Evolutionary conservation across 2,888 invertebrate genomes (phyloP), one percentile per base, ranked within the genome.

Genomic region (Chymomyza caudatula): DNA sequence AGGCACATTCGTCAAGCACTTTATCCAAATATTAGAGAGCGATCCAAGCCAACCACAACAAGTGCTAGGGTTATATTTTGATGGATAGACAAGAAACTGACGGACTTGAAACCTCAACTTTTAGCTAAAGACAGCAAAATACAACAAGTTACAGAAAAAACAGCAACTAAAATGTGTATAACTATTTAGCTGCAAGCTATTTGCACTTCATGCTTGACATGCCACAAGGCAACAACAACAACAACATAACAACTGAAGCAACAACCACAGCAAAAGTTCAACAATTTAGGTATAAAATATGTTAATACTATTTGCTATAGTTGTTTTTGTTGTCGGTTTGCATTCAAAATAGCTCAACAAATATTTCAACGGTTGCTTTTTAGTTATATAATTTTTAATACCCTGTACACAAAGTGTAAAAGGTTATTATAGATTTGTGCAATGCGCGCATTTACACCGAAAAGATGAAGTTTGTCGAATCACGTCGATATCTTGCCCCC

Each of bases 181-280:
- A 76, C 76, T 79, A 83, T 81, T 83, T 85, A 63, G 83, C 81
- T 83, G 74, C 67, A 68, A 82, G 86, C 81, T 78, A 80, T 85
- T 85, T 82, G 84, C 86, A 82, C 82, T 80, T 83, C 83, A 82
- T 82, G 84, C 85, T 70, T 82, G 80, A 85, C 85, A 82, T 82
- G 85, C 76, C 76, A 64, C 67, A 73, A 54, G 57, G 19, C 65
- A 53, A 37, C n/a, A n/a, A 43, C 22, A n/a, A 17, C 44, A 68
- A 47, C 53, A 49, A 56, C 59, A 60, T 60, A 58, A 49, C 60
- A 57, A 11, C 25, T 5, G n/a, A 17, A 63, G 17, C 60, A 65
- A 60, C 61, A 65, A 60, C 65, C 61, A 65, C 64, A 69, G 25
- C 67, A 67, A 44, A 60, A 61, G 61, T 61, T 44, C 54, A 53